Evolutionary conservation across 2,888 invertebrate species (phyloP), one percentile per base, ranked within the genome.

Genomic region (Brenthis hecate): DNA sequence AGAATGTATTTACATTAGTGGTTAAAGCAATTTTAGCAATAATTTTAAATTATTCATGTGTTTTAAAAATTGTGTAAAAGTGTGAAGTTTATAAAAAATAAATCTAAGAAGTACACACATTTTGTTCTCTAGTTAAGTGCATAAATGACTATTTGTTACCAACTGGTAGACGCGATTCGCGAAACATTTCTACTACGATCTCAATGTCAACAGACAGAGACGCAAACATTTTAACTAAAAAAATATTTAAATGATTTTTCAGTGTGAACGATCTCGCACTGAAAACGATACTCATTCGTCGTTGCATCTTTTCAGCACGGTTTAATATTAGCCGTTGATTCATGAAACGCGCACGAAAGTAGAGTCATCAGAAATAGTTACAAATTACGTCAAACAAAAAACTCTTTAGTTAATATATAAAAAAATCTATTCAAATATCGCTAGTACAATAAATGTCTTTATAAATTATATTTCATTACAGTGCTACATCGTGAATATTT

Each of bases 281-380:
- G 71, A 67, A 65, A 65, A 65, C 67, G 73, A 81, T 77, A 81
- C 76, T 79, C 82, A 81, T 84, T 82, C 82, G 83, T 85, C 82
- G 81, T 77, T 82, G 80, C 78, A 81, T 82, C 79, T 83, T 84
- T 68, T 86, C 85, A 80, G 73, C 85, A 78, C 73, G 78, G 81
- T 73, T 78, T 83, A 84, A 83, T 84, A 88, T 86, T 88, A 91
- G 84, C 77, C 74, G 82, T 88, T 89, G 91, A 92, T 87, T 92
- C 92, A 92, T 83, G 79, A 77, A 75, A 78, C 80, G 78, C 78
- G 74, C 76, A 72, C 78, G 79, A 79, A 81, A 76, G 81, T 79
- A 76, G 77, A 80, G 76, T 78, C 81, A 81, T 84, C 83, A 76
- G 79, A 87, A 89, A 91, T 89, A 88, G 86, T 82, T 80, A 68